Evolutionary conservation across 2,888 invertebrate species (phyloP).

Genomic region (Caenorhabditis wallacei): DNA sequence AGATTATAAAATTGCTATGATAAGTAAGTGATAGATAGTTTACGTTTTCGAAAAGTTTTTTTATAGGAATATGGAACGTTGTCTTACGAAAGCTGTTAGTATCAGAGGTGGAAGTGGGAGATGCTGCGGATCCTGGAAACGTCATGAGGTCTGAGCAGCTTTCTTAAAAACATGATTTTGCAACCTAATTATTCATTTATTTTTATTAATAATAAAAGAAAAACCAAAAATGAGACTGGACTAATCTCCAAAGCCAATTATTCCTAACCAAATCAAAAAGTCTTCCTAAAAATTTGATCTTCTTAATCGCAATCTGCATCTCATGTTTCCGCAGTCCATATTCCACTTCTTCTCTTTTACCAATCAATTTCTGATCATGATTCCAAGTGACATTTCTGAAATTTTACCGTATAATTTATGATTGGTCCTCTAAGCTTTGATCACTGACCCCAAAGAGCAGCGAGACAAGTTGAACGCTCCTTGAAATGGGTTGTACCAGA

Average conservation of each 20-base stretch:
- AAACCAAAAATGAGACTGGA: neutral
- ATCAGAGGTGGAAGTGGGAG: too few species aligned
- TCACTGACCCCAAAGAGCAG: constrained; percentile 28
- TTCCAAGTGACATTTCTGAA: constrained; percentile 43
- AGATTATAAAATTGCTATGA: too few species aligned
- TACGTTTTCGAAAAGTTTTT: too few species aligned
- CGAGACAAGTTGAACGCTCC: neutral
- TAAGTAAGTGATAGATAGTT: too few species aligned
- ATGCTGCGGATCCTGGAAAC: too few species aligned
- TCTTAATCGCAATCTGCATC: constrained; percentile 15
- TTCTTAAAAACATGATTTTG: too few species aligned
- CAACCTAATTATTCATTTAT: too few species aligned
- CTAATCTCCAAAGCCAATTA: neutral
- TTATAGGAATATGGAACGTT: too few species aligned
- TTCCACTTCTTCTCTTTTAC: constrained; percentile 6
- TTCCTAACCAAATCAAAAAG: neutral
- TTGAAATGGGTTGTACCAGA: constrained; percentile 37
- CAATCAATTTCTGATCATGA: constrained; percentile 17
- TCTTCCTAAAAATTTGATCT: neutral
- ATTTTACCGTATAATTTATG: too few species aligned
- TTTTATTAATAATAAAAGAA: neutral
- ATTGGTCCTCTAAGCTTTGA: too few species aligned
- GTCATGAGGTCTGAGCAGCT: too few species aligned
- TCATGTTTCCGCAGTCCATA: constrained; percentile 18
- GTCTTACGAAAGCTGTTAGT: too few species aligned